Evolutionary conservation across 2,113 vertebrate genomes (phyloP), one percentile per base, ranked within the genome.

Genomic region (Octodon degus): DNA sequence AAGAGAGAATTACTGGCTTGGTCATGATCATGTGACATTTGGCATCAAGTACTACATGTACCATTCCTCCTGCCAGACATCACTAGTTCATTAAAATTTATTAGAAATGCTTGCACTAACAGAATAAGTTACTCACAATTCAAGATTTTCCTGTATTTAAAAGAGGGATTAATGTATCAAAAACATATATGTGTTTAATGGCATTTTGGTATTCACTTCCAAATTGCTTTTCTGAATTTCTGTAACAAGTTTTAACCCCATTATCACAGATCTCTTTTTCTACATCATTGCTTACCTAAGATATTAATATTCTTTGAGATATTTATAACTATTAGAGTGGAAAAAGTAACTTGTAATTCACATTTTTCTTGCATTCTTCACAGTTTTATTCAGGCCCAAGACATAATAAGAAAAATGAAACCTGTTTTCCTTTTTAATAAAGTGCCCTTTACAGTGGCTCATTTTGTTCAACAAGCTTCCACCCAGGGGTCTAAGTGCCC

Each of bases 301-400:
- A 22, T 22, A 50, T 72, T 65, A 40, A 14, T 9, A 72, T 79
- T 84, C 62, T 83, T 87, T 86, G 93, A 94, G 63, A 65, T 90
- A n/a, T 86, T 17, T 86, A 74, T 68, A 27, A 47, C 67, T 17
- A 34, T 14, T 77, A 68, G 81, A 14, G 16, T 76, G 43, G 11
- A 86, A 89, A 92, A 92, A 87, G 14, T 60, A 83, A 25, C 11
- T 70, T 67, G 6, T 72, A 76, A 79, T 83, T 89, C 83, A 43
- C 3, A 65, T 95, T 82, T 90, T 91, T 93, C 0, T 95, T 84
- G 55, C 8, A 30, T 32, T 90, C 77, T 86, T 30, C 40, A 79
- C 24, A 65, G 68, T 88, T 90, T 80, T 76, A 72, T 84, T 88
- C 30, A 67, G 80, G 27, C 47, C 30, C 13, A 27, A 82, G 63